Conservation (phyloP, 2,113 vertebrate species). For the Lucifuga dentata region DNA sequence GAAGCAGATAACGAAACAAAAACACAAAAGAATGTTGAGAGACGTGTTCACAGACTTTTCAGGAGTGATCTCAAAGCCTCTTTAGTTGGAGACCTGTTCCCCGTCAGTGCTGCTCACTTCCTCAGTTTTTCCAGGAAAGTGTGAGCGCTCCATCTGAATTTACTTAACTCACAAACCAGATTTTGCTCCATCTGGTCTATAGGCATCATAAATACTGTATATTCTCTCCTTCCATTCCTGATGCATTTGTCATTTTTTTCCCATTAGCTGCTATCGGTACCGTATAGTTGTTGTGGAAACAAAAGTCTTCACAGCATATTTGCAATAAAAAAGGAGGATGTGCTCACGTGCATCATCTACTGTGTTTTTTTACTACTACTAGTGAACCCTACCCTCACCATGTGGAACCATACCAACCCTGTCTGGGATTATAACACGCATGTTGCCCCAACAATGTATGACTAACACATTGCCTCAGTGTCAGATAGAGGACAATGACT, state of each 20-base stretch:
- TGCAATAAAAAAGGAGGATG: no score
- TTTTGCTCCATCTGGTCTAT: constrained; percentile 23
- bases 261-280: constrained; percentile 6
- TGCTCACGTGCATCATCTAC: no score
- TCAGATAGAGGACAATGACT: no score
- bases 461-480: no score
- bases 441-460: no score
- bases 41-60: constrained; percentile 50
- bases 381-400: no score
- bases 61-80: constrained; percentile 58
- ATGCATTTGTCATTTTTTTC: constrained; percentile 45
- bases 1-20: constrained; percentile 63
- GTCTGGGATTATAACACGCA: no score
- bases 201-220: constrained; percentile 11
- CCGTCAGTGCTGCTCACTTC: constrained; percentile 57
- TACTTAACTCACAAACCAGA: constrained; percentile 46
- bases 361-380: no score
- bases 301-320: no score
- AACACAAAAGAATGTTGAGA: constrained; percentile 56
- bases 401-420: no score
- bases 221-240: constrained; percentile 17
- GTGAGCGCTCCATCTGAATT: constrained; percentile 49
- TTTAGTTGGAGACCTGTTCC: constrained; percentile 62
- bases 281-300: constrained; percentile 21
- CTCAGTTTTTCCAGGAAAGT: constrained; percentile 41